These are phyloP conservation scores for Phymatocera aterrima DNA, from an alignment of 2,888 invertebrate genomes.

Conservation along the genomic window DNA sequence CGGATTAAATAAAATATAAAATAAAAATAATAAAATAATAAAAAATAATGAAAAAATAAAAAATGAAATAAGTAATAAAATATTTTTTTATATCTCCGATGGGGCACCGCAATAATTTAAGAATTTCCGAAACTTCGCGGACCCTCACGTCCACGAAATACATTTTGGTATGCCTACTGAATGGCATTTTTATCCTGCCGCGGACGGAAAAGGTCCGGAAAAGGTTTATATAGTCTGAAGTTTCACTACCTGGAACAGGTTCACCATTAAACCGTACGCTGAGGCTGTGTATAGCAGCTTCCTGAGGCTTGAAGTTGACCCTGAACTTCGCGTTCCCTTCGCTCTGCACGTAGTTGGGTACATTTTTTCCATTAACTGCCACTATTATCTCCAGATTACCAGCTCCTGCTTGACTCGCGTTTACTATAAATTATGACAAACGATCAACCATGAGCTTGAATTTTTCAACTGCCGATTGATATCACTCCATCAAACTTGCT, in stretches of 20 bases:
- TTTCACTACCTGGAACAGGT: constrained; percentile 78
- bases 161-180: too few species aligned
- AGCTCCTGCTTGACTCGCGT: constrained; percentile 95
- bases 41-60: too few species aligned
- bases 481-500: not conserved
- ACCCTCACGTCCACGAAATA: too few species aligned
- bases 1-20: too few species aligned
- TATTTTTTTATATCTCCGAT: too few species aligned
- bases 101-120: too few species aligned
- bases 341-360: constrained; percentile 98
- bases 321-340: constrained; percentile 97
- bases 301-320: constrained; percentile 97
- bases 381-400: constrained; percentile 99
- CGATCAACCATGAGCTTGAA: constrained; percentile 69
- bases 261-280: constrained; percentile 89
- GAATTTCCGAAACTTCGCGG: too few species aligned
- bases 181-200: too few species aligned
- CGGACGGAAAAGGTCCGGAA: too few species aligned
- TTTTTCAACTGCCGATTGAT: not conserved
- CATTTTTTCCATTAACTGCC: constrained; percentile 96
- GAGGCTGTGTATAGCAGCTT: constrained; percentile 92
- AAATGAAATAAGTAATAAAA: too few species aligned
- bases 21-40: too few species aligned
- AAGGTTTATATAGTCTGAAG: too few species aligned
- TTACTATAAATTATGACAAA: constrained; percentile 89